These are phyloP conservation scores for Geococcyx californianus DNA, from an alignment of 2,113 vertebrate species.

Conservation along the genomic window DNA sequence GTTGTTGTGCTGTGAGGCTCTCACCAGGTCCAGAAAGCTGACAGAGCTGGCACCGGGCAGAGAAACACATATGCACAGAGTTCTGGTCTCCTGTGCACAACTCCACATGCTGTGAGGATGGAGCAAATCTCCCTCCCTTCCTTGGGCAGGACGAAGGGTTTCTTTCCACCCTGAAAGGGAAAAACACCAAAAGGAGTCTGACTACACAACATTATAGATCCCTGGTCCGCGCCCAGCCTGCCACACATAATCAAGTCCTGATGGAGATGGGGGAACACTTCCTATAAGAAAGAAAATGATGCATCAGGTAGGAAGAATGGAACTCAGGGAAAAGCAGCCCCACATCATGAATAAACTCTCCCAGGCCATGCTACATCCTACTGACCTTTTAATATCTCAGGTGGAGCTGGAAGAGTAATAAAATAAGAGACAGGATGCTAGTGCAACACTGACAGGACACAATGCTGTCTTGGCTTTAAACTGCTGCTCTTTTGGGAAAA, in stretches of 20 bases:
- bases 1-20: neutral
- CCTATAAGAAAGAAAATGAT: neutral
- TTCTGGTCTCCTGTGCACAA: neutral
- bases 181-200: neutral
- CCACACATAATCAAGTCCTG: neutral
- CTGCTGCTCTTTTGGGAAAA: neutral
- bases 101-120: neutral
- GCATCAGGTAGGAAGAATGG: neutral
- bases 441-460: neutral
- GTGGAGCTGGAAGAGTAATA: neutral
- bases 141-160: neutral
- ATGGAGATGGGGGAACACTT: accelerated
- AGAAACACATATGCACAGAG: neutral
- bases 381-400: neutral
- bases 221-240: neutral
- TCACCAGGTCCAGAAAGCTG: neutral
- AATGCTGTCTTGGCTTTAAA: neutral
- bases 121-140: neutral
- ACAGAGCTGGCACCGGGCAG: neutral
- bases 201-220: neutral
- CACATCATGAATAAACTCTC: neutral
- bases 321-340: neutral
- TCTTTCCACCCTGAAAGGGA: neutral
- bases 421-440: neutral
- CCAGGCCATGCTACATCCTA: neutral